phyloP scores from a whole-genome alignment of 2,113 vertebrate genomes.

The Noturus placidus region DNA sequence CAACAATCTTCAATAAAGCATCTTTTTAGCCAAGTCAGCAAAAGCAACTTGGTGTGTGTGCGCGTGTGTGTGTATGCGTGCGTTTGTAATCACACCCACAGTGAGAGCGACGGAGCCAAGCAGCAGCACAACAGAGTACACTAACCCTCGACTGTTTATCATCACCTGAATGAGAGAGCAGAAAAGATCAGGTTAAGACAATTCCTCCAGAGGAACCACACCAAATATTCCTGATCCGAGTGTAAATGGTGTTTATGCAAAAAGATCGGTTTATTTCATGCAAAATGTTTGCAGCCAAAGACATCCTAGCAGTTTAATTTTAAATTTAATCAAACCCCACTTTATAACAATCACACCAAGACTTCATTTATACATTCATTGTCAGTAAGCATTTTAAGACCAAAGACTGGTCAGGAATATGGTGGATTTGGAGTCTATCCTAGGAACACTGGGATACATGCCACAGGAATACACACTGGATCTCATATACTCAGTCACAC shows the following conservation, averaged over 20 bases:
- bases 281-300: not conserved
- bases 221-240: too few species aligned
- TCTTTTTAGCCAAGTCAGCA: not conserved
- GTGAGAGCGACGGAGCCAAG: slow-evolving; percentile 94
- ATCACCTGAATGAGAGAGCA: slow-evolving; percentile 76
- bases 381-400: not conserved
- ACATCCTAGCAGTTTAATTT: not conserved
- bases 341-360: not conserved
- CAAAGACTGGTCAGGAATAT: not conserved
- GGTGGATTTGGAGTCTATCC: not conserved
- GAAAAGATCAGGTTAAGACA: not conserved
- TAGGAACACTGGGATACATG: not conserved
- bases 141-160: slow-evolving; percentile 92
- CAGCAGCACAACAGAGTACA: slow-evolving; percentile 91
- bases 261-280: not conserved
- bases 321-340: not conserved
- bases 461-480: not conserved
- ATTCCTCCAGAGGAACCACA: not conserved
- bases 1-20: not conserved
- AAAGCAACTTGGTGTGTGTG: not conserved
- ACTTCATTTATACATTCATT: not conserved
- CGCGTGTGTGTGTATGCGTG: not conserved
- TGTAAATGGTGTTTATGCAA: not conserved
- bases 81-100: slow-evolving; percentile 72
- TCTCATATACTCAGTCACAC: not conserved